phyloP scores from a whole-genome alignment of 2,888 invertebrate genomes.

The Mayetiola destructor region DNA sequence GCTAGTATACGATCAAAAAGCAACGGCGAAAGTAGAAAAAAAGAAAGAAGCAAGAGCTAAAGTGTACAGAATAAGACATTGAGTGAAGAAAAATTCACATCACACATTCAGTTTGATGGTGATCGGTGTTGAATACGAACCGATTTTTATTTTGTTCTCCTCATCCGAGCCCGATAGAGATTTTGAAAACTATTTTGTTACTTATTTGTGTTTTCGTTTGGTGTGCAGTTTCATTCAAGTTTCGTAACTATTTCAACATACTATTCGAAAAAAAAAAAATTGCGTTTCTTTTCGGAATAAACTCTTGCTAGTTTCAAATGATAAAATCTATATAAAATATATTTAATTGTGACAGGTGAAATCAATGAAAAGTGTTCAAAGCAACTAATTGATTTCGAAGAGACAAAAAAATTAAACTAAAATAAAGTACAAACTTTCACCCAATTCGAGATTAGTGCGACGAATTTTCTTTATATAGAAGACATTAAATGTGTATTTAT shows the following conservation, averaged over 20 bases:
- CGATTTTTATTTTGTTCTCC: slow-evolving; percentile 7
- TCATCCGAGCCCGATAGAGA: neutral
- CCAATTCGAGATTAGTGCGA: too few relatives aligned
- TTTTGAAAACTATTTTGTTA: neutral
- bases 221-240: slow-evolving; percentile 1
- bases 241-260: neutral
- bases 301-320: too few relatives aligned
- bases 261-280: too few relatives aligned
- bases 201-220: neutral
- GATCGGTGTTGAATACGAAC: slow-evolving; percentile 9
- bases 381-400: too few relatives aligned
- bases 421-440: too few relatives aligned
- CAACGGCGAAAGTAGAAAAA: slow-evolving; percentile 12
- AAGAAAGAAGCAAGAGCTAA: neutral
- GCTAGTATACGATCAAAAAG: slow-evolving; percentile 9
- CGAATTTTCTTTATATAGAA: too few relatives aligned
- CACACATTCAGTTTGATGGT: slow-evolving; percentile 15
- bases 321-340: too few relatives aligned
- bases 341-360: too few relatives aligned
- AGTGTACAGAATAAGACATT: slow-evolving; percentile 4
- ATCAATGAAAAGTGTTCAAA: too few relatives aligned
- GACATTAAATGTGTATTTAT: too few relatives aligned
- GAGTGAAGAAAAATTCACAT: slow-evolving; percentile 12
- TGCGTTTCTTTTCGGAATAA: too few relatives aligned
- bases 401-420: too few relatives aligned